phyloP scores from a whole-genome alignment of 1,140 invertebrate species.

The Bursaphelenchus mucronatus region DNA sequence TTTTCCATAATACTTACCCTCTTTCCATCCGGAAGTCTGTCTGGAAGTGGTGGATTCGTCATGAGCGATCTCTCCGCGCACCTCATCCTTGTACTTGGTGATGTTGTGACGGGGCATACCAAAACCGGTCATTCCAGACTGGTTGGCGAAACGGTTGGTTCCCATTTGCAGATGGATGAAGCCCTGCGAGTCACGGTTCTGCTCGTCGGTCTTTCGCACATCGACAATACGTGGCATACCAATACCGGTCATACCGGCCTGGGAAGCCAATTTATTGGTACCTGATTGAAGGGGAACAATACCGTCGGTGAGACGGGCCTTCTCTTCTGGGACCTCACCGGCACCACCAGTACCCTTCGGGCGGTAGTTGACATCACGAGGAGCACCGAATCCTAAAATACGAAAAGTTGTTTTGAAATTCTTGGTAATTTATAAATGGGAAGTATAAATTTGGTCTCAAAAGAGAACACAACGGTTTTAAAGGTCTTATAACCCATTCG shows the following conservation, averaged over 20 bases:
- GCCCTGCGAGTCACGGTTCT: constrained; percentile 59
- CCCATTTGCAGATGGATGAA: constrained; percentile 60
- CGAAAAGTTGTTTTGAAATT: not conserved
- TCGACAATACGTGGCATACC: constrained; percentile 61
- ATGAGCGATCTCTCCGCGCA: constrained; percentile 60
- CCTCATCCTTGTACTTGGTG: constrained; percentile 60
- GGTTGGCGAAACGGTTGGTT: constrained; percentile 59
- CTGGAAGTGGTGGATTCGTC: constrained; percentile 55
- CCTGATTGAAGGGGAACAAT: constrained; percentile 60
- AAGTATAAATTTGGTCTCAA: constrained; percentile 12
- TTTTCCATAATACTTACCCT: constrained; percentile 37
- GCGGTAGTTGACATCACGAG: constrained; percentile 59
- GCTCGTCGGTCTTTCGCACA: constrained; percentile 58
- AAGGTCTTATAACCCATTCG: not conserved
- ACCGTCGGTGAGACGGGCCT: constrained; percentile 59
- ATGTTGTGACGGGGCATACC: constrained; percentile 60
- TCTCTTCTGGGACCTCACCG: constrained; percentile 58
- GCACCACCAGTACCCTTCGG: constrained; percentile 60
- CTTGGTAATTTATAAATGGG: constrained; percentile 16
- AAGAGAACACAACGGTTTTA: not conserved
- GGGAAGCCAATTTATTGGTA: constrained; percentile 57
- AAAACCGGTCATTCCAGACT: constrained; percentile 60
- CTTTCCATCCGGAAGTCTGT: constrained; percentile 59
- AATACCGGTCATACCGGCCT: constrained; percentile 59
- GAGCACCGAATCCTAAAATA: constrained; percentile 50